These are phyloP conservation scores for Chymomyza procnemis DNA, from an alignment of 2,888 invertebrate species.

Conservation along the genomic window DNA sequence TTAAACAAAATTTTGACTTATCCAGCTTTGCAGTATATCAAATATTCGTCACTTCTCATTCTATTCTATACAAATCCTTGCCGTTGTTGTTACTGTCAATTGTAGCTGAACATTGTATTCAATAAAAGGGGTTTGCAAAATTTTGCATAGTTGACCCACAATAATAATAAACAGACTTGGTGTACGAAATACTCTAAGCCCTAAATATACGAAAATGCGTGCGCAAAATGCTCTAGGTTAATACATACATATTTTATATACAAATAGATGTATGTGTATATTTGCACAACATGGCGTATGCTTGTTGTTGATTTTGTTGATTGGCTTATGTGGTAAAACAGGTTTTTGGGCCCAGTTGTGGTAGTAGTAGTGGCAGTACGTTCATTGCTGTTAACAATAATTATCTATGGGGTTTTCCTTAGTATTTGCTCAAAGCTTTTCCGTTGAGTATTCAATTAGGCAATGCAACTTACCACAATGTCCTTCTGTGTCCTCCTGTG, in stretches of 20 bases:
- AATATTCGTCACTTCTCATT: conserved; percentile 6
- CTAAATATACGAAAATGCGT: conserved; percentile 46
- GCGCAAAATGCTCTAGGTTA: conserved; percentile 13
- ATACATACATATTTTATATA: neutral
- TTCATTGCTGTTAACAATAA: conserved; percentile 55
- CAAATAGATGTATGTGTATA: conserved; percentile 18
- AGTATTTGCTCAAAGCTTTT: conserved; percentile 40
- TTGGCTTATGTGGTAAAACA: conserved; percentile 47
- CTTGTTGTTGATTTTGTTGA: conserved; percentile 66
- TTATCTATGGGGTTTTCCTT: conserved; percentile 47
- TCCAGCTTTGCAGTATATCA: neutral
- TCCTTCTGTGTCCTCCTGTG: neutral
- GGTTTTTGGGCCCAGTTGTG: conserved; percentile 22
- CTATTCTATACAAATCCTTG: conserved; percentile 27
- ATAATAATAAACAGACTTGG: neutral
- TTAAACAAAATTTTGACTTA: too few species aligned
- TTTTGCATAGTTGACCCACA: conserved; percentile 15
- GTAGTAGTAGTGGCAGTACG: too few species aligned
- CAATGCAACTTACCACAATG: conserved; percentile 4
- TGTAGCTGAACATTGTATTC: conserved; percentile 35
- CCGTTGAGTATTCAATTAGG: conserved; percentile 45
- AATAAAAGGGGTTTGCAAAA: conserved; percentile 38
- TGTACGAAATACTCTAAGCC: conserved; percentile 45
- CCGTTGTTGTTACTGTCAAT: neutral
- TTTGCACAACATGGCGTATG: conserved; percentile 43